A percentile compares a stretch with the other conserved stretches of the same genome.
phyloP scores from a whole-genome alignment of 2,888 invertebrate genomes.

The Coelogynopora nodosa region DNA sequence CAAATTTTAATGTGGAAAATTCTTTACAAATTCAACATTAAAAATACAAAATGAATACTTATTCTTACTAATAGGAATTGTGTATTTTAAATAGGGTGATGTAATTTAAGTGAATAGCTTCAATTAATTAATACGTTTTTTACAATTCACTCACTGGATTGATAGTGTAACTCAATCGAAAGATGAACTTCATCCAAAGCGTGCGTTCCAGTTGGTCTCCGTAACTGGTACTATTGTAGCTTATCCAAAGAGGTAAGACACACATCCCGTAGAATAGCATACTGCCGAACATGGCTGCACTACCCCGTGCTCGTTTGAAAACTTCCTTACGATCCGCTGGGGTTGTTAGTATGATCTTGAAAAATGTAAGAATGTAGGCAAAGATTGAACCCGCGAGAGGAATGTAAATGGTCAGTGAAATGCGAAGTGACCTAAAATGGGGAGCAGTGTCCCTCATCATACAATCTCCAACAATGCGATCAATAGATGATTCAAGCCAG shows the following conservation, averaged over 20 bases:
- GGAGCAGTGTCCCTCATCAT: background rate
- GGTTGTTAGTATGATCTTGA: conserved; percentile 21
- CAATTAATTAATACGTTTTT: no score
- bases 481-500: background rate
- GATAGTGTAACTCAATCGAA: conserved; percentile 38
- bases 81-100: no score
- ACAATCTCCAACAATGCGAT: conserved; percentile 26
- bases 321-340: background rate
- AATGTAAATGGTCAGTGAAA: conserved; percentile 22
- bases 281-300: conserved; percentile 38
- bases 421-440: background rate
- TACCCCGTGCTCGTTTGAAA: conserved; percentile 36
- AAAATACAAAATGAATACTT: no score
- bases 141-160: conserved; percentile 33
- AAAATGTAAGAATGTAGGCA: background rate
- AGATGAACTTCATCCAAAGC: conserved; percentile 40
- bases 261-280: conserved; percentile 36
- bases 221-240: background rate
- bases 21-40: no score
- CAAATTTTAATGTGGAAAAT: no score
- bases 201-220: background rate
- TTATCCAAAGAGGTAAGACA: conserved; percentile 39
- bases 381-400: background rate
- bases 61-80: no score
- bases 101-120: no score